phyloP scores from a whole-genome alignment of 2,797 vertebrate species.

The Diplodus puntazzo region DNA sequence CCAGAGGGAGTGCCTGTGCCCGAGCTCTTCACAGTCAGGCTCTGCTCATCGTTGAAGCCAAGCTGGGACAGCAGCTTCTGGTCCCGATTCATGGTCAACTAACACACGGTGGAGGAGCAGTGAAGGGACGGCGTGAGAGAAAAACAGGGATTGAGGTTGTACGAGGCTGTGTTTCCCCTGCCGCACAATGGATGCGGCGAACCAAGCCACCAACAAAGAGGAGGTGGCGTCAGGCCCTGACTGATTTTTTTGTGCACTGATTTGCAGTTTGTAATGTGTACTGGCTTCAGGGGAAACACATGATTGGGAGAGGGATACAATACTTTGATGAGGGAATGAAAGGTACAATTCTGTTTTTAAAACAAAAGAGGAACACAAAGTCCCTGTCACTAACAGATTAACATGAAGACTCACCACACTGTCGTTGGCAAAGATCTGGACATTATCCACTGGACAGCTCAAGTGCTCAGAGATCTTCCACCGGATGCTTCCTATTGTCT shows the following conservation, averaged over 20 bases:
- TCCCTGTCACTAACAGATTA: neutral
- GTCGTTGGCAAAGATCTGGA: conserved; percentile 99
- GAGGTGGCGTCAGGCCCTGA: neutral
- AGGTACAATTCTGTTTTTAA: neutral
- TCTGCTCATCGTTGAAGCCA: conserved; percentile 96
- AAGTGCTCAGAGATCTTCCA: conserved; percentile 98
- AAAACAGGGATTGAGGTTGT: conserved; percentile 26
- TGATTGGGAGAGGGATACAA: conserved; percentile 21
- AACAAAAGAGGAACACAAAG: conserved; percentile 4
- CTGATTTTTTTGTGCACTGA: conserved; percentile 9
- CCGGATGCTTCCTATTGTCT: conserved; percentile 96
- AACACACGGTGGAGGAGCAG: conserved; percentile 28
- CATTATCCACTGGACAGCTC: conserved; percentile 96
- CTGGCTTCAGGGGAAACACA: conserved; percentile 52
- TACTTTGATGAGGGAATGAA: conserved; percentile 33
- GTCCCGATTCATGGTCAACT: conserved; percentile 98
- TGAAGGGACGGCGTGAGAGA: conserved; percentile 23
- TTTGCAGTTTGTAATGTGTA: conserved; percentile 7
- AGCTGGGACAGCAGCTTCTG: conserved; percentile 98
- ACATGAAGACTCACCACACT: conserved; percentile 90
- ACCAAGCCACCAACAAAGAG: conserved; percentile 5
- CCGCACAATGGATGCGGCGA: neutral
- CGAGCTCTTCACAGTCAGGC: conserved; percentile 95
- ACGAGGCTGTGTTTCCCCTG: conserved; percentile 45
- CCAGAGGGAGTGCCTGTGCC: conserved; percentile 97